These are phyloP conservation scores for Coenobita brevimanus DNA, from an alignment of 1,140 invertebrate species.

Conservation along the genomic window DNA sequence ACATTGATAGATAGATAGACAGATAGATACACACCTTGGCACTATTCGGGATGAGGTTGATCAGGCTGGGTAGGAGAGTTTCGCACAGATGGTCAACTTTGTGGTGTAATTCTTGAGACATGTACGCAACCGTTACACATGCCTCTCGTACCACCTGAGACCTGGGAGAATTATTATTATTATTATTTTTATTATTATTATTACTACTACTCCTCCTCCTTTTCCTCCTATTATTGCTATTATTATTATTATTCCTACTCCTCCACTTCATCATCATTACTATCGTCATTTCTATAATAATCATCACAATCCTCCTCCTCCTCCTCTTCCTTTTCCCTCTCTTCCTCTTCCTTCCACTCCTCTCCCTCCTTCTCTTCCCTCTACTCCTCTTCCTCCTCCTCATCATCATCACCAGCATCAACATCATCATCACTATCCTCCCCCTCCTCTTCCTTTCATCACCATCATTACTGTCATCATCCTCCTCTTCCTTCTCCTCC, in stretches of 20 bases:
- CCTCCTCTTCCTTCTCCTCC: no score
- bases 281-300: not conserved
- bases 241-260: not conserved
- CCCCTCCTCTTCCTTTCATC: no score
- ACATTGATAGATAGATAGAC: not conserved
- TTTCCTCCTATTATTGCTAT: not conserved
- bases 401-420: no score
- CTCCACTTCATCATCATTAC: not conserved
- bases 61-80: slow-evolving; percentile 85
- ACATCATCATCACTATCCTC: no score
- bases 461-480: no score
- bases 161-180: slow-evolving; percentile 56
- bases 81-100: slow-evolving; percentile 91
- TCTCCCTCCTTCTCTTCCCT: no score
- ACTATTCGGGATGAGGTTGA: slow-evolving; percentile 95
- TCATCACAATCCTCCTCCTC: no score
- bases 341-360: no score
- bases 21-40: slow-evolving; percentile 82
- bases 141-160: slow-evolving; percentile 93
- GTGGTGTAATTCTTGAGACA: slow-evolving; percentile 87
- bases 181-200: not conserved
- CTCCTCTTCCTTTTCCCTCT: no score
- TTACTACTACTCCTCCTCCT: not conserved
- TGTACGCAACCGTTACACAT: slow-evolving; percentile 94
- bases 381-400: no score